Conservation (phyloP, 2,888 invertebrate genomes). For the Drosophila leonis region DNA sequence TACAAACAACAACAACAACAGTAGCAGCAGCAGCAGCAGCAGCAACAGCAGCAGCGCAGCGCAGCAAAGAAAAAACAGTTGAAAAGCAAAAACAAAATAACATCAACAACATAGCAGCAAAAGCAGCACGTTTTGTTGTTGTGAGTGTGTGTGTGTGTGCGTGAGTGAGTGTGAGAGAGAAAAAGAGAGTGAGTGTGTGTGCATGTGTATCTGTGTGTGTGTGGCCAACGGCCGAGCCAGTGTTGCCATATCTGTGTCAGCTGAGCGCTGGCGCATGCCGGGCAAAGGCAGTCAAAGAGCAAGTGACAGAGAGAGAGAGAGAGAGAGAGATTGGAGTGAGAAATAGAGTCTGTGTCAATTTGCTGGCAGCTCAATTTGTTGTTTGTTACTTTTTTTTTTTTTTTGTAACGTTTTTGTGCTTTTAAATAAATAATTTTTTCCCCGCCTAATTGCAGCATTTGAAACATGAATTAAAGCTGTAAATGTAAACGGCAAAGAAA, state of each 20-base stretch:
- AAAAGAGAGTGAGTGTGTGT: slow-evolving; percentile 15
- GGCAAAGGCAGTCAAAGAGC: slow-evolving; percentile 6
- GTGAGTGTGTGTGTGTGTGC: slow-evolving; percentile 7
- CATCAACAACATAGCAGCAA: slow-evolving; percentile 38
- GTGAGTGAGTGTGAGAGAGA: slow-evolving; percentile 1
- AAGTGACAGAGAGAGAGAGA: neutral
- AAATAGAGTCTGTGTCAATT: slow-evolving; percentile 7
- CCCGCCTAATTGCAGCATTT: slow-evolving; percentile 42
- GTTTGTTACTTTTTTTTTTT: neutral
- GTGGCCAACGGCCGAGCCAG: slow-evolving; percentile 46
- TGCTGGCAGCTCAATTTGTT: neutral
- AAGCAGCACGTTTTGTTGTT: slow-evolving; percentile 53
- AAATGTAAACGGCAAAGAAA: neutral
- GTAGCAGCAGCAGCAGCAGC: slow-evolving; percentile 14
- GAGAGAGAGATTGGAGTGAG: neutral
- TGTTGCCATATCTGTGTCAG: slow-evolving; percentile 68
- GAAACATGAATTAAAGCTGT: slow-evolving; percentile 48
- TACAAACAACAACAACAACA: slow-evolving; percentile 27
- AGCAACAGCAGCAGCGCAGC: slow-evolving; percentile 16
- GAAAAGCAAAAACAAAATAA: slow-evolving; percentile 46
- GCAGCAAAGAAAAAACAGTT: slow-evolving; percentile 12
- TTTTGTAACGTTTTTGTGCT: slow-evolving; percentile 12
- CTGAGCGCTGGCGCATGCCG: slow-evolving; percentile 52
- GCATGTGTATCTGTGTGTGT: slow-evolving; percentile 18
- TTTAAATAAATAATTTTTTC: slow-evolving; percentile 19